Conservation (phyloP, 1,140 invertebrate genomes). For the Bombus waltoni region DNA sequence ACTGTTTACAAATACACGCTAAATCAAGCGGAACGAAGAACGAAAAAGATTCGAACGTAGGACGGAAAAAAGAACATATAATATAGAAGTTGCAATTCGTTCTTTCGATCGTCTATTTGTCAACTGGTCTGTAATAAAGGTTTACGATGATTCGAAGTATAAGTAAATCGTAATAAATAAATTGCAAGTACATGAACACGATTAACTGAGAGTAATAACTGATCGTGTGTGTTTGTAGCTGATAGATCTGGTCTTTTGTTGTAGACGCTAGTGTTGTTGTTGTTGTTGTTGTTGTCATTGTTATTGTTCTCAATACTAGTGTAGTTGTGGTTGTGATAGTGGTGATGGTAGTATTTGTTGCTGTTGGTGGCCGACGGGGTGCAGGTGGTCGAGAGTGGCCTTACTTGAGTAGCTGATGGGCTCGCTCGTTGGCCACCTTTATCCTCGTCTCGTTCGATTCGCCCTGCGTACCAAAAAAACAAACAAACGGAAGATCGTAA, state of each 20-base stretch:
- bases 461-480: conserved; percentile 84
- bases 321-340: conserved; percentile 4
- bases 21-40: neutral
- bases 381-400: conserved; percentile 61
- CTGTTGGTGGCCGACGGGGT: conserved; percentile 62
- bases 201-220: conserved; percentile 18
- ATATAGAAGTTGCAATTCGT: neutral
- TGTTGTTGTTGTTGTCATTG: conserved; percentile 35
- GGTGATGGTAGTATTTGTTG: conserved; percentile 38
- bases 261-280: conserved; percentile 27
- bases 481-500: conserved; percentile 70
- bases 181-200: conserved; percentile 9
- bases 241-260: conserved; percentile 34
- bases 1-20: too few species aligned
- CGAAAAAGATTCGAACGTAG: neutral
- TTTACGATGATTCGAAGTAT: neutral
- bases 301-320: conserved; percentile 29
- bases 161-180: conserved; percentile 14
- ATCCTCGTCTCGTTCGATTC: conserved; percentile 92
- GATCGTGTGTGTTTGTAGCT: conserved; percentile 42
- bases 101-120: neutral
- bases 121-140: neutral
- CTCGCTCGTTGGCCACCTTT: conserved; percentile 90
- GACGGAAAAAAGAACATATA: conserved; percentile 1
- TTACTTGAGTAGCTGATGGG: conserved; percentile 90